These are phyloP conservation scores for Phania funesta DNA, from an alignment of 2,888 invertebrate species.

Conservation along the genomic window DNA sequence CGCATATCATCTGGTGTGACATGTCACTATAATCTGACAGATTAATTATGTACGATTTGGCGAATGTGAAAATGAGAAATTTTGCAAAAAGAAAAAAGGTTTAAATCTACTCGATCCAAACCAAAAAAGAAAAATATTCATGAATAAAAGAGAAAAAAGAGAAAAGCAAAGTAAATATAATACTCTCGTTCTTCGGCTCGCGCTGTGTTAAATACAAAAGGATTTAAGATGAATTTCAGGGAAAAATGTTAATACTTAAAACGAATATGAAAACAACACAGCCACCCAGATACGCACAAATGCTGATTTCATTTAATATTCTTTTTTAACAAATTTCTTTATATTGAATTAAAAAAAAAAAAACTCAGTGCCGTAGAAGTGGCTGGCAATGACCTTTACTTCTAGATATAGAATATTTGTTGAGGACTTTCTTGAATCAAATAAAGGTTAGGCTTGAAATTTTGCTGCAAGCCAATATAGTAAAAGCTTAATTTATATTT, in stretches of 20 bases:
- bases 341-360: not conserved
- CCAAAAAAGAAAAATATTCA: conserved; percentile 21
- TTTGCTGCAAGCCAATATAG: too few species aligned
- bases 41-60: conserved; percentile 77
- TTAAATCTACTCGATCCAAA: not conserved
- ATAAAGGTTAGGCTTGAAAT: too few species aligned
- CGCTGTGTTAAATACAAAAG: conserved; percentile 24
- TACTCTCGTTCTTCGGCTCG: not conserved
- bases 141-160: conserved; percentile 35
- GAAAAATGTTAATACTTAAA: conserved; percentile 30
- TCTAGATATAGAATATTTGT: too few species aligned
- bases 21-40: conserved; percentile 78
- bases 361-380: not conserved
- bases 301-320: not conserved
- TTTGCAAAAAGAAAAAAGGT: conserved; percentile 2
- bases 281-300: not conserved
- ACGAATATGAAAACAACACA: not conserved
- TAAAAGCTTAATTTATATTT: too few species aligned
- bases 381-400: not conserved
- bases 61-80: conserved; percentile 32
- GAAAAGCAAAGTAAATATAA: conserved; percentile 25
- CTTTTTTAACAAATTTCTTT: not conserved
- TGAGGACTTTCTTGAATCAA: too few species aligned
- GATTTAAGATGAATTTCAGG: conserved; percentile 51
- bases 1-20: conserved; percentile 71